phyloP scores from a whole-genome alignment of 2,797 vertebrate genomes.

The Poeciliopsis presidionis region DNA sequence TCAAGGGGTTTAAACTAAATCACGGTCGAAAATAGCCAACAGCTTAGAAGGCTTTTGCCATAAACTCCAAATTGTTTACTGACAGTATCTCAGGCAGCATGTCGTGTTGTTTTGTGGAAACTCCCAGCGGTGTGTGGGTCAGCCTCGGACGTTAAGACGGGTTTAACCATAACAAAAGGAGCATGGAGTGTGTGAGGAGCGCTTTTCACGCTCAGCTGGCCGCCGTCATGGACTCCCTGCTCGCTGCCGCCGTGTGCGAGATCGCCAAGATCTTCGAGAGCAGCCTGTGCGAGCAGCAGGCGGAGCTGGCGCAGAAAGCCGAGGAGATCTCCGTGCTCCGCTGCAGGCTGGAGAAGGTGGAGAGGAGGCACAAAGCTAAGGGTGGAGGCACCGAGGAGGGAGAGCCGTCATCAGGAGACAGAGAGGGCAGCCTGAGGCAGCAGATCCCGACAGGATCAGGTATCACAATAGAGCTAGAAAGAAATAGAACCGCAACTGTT shows the following conservation, averaged over 20 bases:
- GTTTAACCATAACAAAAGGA: slow-evolving; percentile 13
- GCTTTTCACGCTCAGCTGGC: slow-evolving; percentile 78
- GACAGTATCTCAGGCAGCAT: slow-evolving; percentile 15
- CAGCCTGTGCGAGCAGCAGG: slow-evolving; percentile 79
- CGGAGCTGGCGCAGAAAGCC: slow-evolving; percentile 68
- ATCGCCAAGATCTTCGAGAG: slow-evolving; percentile 80
- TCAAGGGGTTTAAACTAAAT: not conserved
- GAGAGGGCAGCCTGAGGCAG: slow-evolving; percentile 39
- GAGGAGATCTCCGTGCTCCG: slow-evolving; percentile 73
- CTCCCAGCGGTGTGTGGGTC: slow-evolving; percentile 3
- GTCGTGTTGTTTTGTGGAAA: not conserved
- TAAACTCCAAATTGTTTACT: slow-evolving; percentile 25
- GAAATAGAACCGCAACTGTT: not conserved
- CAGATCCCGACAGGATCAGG: slow-evolving; percentile 55
- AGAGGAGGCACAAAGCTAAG: slow-evolving; percentile 66
- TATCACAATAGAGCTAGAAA: slow-evolving; percentile 16
- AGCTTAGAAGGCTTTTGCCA: not conserved
- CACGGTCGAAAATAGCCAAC: not conserved
- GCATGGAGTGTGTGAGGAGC: slow-evolving; percentile 70
- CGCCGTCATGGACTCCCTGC: slow-evolving; percentile 78
- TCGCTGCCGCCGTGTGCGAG: slow-evolving; percentile 78
- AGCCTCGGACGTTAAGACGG: not conserved
- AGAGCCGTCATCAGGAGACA: slow-evolving; percentile 42
- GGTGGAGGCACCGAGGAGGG: slow-evolving; percentile 49
- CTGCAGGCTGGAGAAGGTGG: slow-evolving; percentile 68